Evolutionary conservation across 64 coral and sea anemone genomes (phyloP), one percentile per base, ranked within the genome.

Genomic region (Orbicella faveolata): DNA sequence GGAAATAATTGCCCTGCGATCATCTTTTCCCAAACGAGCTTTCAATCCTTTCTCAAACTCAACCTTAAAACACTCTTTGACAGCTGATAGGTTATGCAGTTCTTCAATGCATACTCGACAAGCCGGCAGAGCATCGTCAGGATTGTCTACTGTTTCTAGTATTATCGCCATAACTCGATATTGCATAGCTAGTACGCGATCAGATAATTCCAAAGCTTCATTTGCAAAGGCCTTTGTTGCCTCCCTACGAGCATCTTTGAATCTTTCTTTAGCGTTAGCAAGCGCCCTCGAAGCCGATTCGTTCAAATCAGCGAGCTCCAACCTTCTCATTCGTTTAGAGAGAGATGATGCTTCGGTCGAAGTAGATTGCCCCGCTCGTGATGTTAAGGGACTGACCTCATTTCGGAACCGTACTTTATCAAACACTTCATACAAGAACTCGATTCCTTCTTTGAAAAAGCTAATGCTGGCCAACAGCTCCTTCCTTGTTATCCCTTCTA

Each of bases 181-280:
- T 14, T 11, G 8, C 54, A 57, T 83, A 6, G 80, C 80, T 25
- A 83, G 52, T 4, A 83, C 59, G 54, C 25, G 80, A 83, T 83
- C 80, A 15, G 48, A 33, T 61, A n/a, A n/a, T 7, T 36, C 36
- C 54, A 83, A 83, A 10, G 23, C 80, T 63, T 83, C 57, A 52
- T 83, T 83, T 18, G 21, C 18, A 62, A 34, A 83, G 14, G 80
- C 54, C 20, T 26, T 34, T 63, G 54, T 61, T 64, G 80, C 80
- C 33, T 34, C 26, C 21, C 34, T 52, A 11, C 80, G 80, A 3
- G 80, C 80, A 20, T 83, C 51, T 6, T 83, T 26, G 64, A 83
- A 83, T 78, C 75, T 78, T 36, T 78, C 34, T 18, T 83, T 83
- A 9, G 80, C 80, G 14, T 83, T 52, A 23, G 59, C 48, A 57